These are phyloP conservation scores for Manduca sexta DNA, from an alignment of 1,140 invertebrate species.

Conservation along the genomic window DNA sequence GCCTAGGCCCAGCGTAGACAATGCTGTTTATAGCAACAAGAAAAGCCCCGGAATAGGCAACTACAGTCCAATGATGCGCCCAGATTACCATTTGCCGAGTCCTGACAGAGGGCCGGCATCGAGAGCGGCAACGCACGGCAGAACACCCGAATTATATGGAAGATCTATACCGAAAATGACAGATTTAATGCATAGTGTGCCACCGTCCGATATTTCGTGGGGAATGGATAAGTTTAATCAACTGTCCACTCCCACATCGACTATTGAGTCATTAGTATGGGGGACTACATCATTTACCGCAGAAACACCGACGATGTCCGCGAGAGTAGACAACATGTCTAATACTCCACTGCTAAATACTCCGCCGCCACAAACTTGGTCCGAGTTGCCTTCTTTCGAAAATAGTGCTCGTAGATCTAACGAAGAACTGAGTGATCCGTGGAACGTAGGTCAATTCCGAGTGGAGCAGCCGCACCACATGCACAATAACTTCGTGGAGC, in stretches of 20 bases:
- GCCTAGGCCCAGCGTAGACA: slow-evolving; percentile 50
- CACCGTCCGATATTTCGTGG: slow-evolving; percentile 44
- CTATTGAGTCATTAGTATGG: slow-evolving; percentile 55
- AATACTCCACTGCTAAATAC: slow-evolving; percentile 29
- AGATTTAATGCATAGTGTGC: slow-evolving; percentile 33
- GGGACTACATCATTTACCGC: slow-evolving; percentile 30
- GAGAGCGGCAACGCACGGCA: slow-evolving; percentile 23
- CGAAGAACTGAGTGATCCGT: slow-evolving; percentile 41
- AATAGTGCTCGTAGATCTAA: slow-evolving; percentile 27
- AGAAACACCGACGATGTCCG: slow-evolving; percentile 29
- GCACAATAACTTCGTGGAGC: slow-evolving; percentile 57
- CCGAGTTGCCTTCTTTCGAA: slow-evolving; percentile 39
- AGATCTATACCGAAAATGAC: slow-evolving; percentile 36
- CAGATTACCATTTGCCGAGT: slow-evolving; percentile 52
- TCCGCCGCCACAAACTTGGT: slow-evolving; percentile 42
- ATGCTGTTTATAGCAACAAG: slow-evolving; percentile 40
- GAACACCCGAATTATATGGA: slow-evolving; percentile 41
- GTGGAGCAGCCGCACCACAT: slow-evolving; percentile 48
- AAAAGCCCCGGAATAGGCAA: slow-evolving; percentile 54
- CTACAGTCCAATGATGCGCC: slow-evolving; percentile 61
- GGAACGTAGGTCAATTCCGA: slow-evolving; percentile 52
- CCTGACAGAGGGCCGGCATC: slow-evolving; percentile 44
- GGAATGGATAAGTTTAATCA: slow-evolving; percentile 38
- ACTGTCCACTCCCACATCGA: slow-evolving; percentile 24
- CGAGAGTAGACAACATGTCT: slow-evolving; percentile 33